These are phyloP conservation scores for Clupea harengus DNA, from an alignment of 2,113 vertebrate genomes.

Conservation along the genomic window DNA sequence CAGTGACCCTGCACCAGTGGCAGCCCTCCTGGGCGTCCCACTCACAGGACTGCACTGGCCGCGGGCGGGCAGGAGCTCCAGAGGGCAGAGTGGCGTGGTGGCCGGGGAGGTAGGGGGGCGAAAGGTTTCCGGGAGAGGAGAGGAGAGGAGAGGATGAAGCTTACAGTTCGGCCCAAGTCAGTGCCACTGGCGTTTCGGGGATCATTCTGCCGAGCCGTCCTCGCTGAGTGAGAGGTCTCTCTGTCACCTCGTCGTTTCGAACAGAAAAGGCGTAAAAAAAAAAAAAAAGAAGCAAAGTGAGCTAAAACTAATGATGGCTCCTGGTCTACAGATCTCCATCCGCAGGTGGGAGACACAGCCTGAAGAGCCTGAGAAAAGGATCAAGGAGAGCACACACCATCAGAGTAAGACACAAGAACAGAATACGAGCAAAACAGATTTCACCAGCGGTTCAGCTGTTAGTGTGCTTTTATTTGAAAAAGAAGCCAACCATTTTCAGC, in stretches of 20 bases:
- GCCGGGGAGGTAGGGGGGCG: not conserved
- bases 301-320: slow-evolving; percentile 20
- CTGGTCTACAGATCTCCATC: slow-evolving; percentile 85
- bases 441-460: not conserved
- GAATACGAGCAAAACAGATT: not conserved
- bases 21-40: not conserved
- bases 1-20: not conserved
- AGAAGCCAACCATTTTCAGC: not conserved
- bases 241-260: not conserved
- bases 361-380: slow-evolving; percentile 80
- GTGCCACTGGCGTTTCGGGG: not conserved
- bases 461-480: not conserved
- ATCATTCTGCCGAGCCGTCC: not conserved
- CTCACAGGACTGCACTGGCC: not conserved
- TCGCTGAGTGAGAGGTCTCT: not conserved
- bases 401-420: not conserved
- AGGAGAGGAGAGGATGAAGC: not conserved
- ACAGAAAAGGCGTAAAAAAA: not conserved
- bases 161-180: not conserved
- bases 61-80: not conserved
- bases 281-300: not conserved
- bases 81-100: not conserved
- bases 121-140: not conserved
- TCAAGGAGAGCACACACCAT: slow-evolving; percentile 9
- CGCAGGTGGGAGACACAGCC: slow-evolving; percentile 89